Conservation (phyloP, 2,113 vertebrate species). For the Microtus montanus region DNA sequence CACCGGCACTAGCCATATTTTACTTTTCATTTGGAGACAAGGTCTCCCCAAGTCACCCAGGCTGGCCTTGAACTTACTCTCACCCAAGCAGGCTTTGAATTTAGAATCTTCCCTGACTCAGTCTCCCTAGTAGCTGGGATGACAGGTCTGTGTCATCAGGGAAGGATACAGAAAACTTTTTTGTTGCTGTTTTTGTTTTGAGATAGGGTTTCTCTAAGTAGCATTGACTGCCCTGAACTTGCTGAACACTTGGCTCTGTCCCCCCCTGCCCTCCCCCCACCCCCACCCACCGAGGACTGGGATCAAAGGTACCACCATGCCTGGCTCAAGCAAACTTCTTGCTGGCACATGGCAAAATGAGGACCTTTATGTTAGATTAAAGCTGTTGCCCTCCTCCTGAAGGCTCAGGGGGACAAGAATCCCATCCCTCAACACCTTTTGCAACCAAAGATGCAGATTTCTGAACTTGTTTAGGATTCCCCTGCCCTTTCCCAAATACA, state of each 20-base stretch:
- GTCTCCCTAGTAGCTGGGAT: neutral
- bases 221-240: neutral
- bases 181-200: neutral
- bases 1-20: neutral
- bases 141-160: neutral
- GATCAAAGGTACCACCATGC: neutral
- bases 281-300: neutral
- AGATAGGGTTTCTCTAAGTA: neutral
- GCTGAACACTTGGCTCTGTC: neutral
- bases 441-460: neutral
- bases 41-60: neutral
- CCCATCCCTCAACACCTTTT: neutral
- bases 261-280: neutral
- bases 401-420: neutral
- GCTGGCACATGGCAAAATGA: neutral
- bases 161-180: neutral
- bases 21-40: neutral
- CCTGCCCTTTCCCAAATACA: neutral
- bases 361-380: neutral
- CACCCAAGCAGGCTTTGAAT: neutral
- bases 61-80: neutral
- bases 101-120: neutral
- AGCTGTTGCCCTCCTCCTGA: neutral
- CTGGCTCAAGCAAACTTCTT: neutral
- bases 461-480: neutral